Percentiles rank a stretch among this genome's conserved stretches.
Conservation (phyloP, 2,113 vertebrate species). For the Eonycteris spelaea region DNA sequence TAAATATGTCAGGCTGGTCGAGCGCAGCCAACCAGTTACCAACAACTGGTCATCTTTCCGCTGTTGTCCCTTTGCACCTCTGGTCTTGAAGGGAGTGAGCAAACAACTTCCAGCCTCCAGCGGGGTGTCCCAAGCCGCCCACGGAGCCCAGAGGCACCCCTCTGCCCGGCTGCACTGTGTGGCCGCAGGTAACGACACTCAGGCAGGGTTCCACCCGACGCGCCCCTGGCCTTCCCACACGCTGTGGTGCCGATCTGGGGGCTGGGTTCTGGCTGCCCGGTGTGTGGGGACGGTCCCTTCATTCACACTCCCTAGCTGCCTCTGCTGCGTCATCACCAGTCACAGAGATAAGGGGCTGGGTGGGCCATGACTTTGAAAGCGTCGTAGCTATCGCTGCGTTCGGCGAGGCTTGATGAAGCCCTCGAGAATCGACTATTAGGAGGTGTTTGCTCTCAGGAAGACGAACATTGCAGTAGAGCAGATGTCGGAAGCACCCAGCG, state of each 20-base stretch:
- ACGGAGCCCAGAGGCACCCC: background rate
- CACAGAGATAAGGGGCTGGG: background rate
- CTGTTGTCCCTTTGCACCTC: background rate
- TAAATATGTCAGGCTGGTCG: background rate
- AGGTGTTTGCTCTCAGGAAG: background rate
- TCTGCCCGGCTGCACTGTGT: background rate
- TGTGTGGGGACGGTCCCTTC: background rate
- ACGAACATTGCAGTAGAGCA: background rate
- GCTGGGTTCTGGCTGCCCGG: background rate
- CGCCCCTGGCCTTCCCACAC: accelerated
- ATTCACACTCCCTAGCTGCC: background rate
- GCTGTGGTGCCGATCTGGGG: background rate
- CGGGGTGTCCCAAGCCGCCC: background rate
- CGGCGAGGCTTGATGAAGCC: slow-evolving; percentile 19
- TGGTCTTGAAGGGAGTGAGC: background rate
- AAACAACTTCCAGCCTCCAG: background rate
- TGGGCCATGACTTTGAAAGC: background rate
- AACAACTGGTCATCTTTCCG: background rate
- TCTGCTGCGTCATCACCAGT: accelerated
- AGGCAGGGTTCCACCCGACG: background rate
- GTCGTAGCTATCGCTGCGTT: background rate
- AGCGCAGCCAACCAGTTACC: background rate
- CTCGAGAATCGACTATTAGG: background rate
- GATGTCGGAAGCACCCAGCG: background rate
- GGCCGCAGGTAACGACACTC: background rate